These are phyloP conservation scores for Rhipidura dahli DNA, from an alignment of 2,113 vertebrate species.

Conservation along the genomic window DNA sequence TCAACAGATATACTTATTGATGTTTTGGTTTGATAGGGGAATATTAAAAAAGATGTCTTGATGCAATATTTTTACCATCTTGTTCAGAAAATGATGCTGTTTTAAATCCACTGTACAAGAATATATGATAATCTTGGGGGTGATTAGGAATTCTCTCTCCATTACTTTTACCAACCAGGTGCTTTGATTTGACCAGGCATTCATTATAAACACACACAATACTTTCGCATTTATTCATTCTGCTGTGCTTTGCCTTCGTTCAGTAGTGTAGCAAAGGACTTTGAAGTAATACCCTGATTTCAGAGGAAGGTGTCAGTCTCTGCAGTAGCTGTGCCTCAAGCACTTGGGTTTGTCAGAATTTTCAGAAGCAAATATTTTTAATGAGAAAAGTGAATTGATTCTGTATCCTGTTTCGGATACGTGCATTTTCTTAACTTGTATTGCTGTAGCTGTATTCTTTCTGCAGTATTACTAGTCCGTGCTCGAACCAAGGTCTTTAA, in stretches of 20 bases:
- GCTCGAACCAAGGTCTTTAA: neutral
- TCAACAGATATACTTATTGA: neutral
- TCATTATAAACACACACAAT: neutral
- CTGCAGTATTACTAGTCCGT: neutral
- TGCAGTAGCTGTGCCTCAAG: neutral
- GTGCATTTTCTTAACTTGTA: fast-evolving
- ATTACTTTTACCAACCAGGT: neutral
- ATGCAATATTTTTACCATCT: neutral
- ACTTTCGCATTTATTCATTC: neutral
- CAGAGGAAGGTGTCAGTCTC: neutral
- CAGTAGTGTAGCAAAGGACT: neutral
- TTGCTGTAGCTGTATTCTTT: neutral
- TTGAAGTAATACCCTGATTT: neutral
- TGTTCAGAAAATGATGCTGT: neutral
- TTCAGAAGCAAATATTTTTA: neutral
- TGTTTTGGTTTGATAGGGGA: neutral
- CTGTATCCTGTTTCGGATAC: neutral
- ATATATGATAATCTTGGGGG: neutral
- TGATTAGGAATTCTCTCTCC: neutral
- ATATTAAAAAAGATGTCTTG: neutral
- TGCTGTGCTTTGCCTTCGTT: neutral
- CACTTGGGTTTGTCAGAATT: neutral
- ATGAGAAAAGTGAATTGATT: neutral
- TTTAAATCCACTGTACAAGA: neutral
- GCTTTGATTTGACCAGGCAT: neutral